Base-by-base conservation (phyloP, 2,888 invertebrate genomes). In the Dasysyrphus tricinctus region DNA sequence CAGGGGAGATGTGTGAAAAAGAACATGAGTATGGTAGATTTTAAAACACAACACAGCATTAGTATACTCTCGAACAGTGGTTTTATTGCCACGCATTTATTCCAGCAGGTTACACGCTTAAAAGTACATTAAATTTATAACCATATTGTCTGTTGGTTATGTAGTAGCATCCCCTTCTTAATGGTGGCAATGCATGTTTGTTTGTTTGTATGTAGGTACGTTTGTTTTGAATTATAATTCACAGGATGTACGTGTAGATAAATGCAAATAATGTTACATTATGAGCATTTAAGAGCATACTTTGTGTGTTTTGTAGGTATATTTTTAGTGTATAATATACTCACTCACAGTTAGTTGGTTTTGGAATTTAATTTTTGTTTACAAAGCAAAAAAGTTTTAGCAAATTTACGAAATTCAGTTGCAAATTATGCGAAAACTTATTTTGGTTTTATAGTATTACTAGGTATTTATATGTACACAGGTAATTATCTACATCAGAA, bases 111-210 rank as follows among this genome's bases (percentile, higher is more conserved):
- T 76, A 49, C 54, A 54, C 54, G 49, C 74, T 70, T 65, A 74
- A 69, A 75, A 65, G 63, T 57, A 67, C 79, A 79, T 78, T 78
- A 74, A 82, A 72, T 74, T 69, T 78, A 69, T 61, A 47, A 56
- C 56, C 39, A 51, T 54, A 24, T 24, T 42, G 39, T 16, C 44
- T 69, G 69, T 0, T 69, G 37, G 54, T 54, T 54, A 24, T 24
- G 24, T 24, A 19, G n/a, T 49, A 54, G 54, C 54, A 54, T 54
- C 54, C 32, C n/a, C 8, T 24, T 24, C 24, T 24, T 24, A 24
- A 7, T 29, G 29, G 7, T n/a, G n/a, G n/a, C n/a, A n/a, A 7
- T 24, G 51, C 14, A 54, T 54, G 32, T 14, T 54, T 24, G 24
- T 24, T 24, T 24, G 24, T 2, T 2, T 24, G 24, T 24, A 24